These are phyloP conservation scores for Lindbergichthys nudifrons DNA, from an alignment of 2,797 vertebrate genomes.

Conservation along the genomic window DNA sequence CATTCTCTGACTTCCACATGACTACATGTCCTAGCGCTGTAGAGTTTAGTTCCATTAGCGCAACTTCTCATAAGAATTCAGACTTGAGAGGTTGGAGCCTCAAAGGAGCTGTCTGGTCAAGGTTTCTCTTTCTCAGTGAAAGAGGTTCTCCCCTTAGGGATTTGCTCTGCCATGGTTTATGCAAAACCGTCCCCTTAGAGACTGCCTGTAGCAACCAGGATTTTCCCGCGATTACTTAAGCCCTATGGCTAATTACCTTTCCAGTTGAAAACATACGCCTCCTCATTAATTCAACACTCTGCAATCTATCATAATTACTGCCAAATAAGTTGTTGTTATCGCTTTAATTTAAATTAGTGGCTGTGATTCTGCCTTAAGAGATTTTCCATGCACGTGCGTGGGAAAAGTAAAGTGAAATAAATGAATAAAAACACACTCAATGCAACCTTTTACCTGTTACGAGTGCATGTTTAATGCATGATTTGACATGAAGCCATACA, in stretches of 20 bases:
- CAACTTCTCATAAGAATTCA: constrained; percentile 63
- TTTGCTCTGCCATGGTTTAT: constrained; percentile 38
- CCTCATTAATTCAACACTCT: constrained; percentile 76
- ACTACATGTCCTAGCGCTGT: constrained; percentile 1
- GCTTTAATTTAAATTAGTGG: constrained; percentile 76
- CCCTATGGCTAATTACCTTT: constrained; percentile 80
- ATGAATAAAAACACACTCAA: background rate
- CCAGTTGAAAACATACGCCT: constrained; percentile 79
- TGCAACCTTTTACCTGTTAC: background rate
- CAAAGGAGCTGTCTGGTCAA: constrained; percentile 70
- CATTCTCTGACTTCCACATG: constrained; percentile 31
- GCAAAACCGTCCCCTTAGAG: constrained; percentile 64
- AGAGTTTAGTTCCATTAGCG: constrained; percentile 31
- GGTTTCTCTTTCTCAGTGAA: constrained; percentile 66
- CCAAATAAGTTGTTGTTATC: constrained; percentile 81
- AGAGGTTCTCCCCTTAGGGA: constrained; percentile 56
- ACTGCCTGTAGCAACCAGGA: constrained; percentile 65
- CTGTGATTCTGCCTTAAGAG: constrained; percentile 41
- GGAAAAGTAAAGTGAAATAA: background rate
- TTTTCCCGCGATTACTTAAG: constrained; percentile 66
- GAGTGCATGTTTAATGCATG: background rate
- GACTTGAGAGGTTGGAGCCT: constrained; percentile 40
- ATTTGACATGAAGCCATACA: background rate
- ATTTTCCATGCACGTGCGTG: constrained; percentile 15
- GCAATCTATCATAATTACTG: constrained; percentile 82